Conservation (phyloP, 2,888 invertebrate genomes). For the Timema cristinae region DNA sequence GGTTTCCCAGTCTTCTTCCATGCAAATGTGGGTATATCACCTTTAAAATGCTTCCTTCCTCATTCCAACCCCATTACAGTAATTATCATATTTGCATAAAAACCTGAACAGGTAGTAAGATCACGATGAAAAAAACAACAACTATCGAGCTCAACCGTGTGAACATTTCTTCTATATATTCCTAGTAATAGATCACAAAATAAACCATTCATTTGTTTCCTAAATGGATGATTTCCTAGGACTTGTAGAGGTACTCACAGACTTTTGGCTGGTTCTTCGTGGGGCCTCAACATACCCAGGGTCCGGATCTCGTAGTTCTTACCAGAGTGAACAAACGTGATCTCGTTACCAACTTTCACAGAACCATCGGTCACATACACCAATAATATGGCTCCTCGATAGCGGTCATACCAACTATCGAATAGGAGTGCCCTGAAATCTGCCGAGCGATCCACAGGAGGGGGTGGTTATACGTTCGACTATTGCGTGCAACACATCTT, state of each 20-base stretch:
- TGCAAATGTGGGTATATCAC: no score
- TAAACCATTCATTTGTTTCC: no score
- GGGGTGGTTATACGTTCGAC: conserved; percentile 65
- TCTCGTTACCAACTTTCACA: conserved; percentile 67
- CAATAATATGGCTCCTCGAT: conserved; percentile 74
- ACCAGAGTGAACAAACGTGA: conserved; percentile 64
- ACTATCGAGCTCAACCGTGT: no score
- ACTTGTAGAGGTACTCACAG: conserved; percentile 50
- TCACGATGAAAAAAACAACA: no score
- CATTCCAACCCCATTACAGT: no score
- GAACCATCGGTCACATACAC: conserved; percentile 75
- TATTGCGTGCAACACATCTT: conserved; percentile 70
- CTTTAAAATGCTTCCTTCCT: no score
- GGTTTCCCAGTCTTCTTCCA: no score
- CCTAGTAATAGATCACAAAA: no score
- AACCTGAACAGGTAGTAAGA: no score
- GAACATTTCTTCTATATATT: no score
- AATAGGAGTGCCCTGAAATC: conserved; percentile 80
- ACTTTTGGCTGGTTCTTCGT: conserved; percentile 59
- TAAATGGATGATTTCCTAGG: no score
- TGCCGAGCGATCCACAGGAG: conserved; percentile 54
- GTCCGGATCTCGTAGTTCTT: conserved; percentile 76
- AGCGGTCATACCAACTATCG: conserved; percentile 92
- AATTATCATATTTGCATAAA: no score
- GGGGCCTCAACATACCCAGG: conserved; percentile 75